Percentiles rank a stretch among this genome's conserved stretches.
phyloP scores from a whole-genome alignment of 1,140 invertebrate genomes.

The Drosophila aff. region DNA sequence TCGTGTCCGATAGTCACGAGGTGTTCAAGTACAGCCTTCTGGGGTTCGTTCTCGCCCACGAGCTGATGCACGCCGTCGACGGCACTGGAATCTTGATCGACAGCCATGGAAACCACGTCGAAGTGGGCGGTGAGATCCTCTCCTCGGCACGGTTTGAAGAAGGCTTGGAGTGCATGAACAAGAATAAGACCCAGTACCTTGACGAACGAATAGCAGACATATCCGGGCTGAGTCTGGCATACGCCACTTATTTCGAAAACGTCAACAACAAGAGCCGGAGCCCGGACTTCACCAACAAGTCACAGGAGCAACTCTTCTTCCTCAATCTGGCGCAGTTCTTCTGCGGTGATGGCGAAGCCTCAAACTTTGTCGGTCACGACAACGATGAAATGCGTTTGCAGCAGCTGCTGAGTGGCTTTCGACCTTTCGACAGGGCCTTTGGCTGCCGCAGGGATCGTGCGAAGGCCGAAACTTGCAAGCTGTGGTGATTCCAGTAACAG shows the following conservation, averaged over 20 bases:
- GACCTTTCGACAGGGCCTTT: constrained; percentile 44
- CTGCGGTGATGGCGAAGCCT: constrained; percentile 27
- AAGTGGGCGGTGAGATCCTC: constrained; percentile 4
- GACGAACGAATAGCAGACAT: constrained; percentile 69
- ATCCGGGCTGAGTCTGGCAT: constrained; percentile 59
- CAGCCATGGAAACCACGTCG: constrained; percentile 37
- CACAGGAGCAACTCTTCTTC: constrained; percentile 59
- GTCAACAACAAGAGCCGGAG: not conserved
- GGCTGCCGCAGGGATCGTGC: constrained; percentile 25
- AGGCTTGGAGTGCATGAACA: constrained; percentile 45
- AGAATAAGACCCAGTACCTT: constrained; percentile 46
- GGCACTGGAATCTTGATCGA: constrained; percentile 35
- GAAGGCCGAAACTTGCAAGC: constrained; percentile 44
- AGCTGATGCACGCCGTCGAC: constrained; percentile 69
- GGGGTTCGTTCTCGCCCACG: constrained; percentile 72
- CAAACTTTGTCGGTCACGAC: constrained; percentile 55
- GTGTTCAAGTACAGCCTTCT: constrained; percentile 68
- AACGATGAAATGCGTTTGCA: constrained; percentile 53
- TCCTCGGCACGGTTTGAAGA: not conserved
- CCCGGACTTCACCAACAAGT: constrained; percentile 25
- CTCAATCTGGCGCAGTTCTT: constrained; percentile 75
- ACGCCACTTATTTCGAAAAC: constrained; percentile 47
- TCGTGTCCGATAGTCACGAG: constrained; percentile 47
- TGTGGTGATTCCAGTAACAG: constrained; percentile 48
- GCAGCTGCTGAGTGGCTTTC: constrained; percentile 55